Percentiles rank a stretch among this genome's conserved stretches.
phyloP scores from a whole-genome alignment of 35 echinoderm and acorn worm genomes.

The Amphiura filiformis region DNA sequence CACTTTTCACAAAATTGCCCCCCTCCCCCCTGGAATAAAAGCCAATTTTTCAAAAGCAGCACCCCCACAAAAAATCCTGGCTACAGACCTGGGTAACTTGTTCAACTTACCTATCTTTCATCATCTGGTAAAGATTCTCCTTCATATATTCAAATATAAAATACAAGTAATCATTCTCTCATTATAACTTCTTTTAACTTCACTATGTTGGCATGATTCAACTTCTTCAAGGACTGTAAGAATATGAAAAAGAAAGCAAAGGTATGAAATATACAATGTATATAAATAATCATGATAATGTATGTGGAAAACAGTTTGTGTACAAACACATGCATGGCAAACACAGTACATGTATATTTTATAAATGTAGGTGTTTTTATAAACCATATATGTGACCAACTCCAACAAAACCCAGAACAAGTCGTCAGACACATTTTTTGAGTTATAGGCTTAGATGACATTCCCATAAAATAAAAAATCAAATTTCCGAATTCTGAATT shows the following conservation, averaged over 20 bases:
- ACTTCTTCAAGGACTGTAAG: constrained; percentile 89
- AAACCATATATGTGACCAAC: too few relatives aligned
- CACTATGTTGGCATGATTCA: constrained; percentile 96
- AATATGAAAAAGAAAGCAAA: constrained; percentile 22
- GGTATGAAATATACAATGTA: not conserved
- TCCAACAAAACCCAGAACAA: too few relatives aligned
- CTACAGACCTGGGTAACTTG: too few relatives aligned
- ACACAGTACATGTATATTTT: not conserved
- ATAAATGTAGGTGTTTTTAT: not conserved
- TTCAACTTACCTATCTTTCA: constrained; percentile 96
- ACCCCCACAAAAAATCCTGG: too few relatives aligned
- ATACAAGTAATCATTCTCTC: constrained; percentile 89
- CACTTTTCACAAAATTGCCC: too few relatives aligned
- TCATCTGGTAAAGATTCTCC: constrained; percentile 94
- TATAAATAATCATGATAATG: not conserved
- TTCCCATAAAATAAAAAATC: too few relatives aligned
- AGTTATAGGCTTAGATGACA: too few relatives aligned
- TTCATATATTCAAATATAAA: constrained; percentile 99
- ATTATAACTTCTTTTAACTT: constrained; percentile 97
- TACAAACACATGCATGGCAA: not conserved
- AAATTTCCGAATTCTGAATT: too few relatives aligned
- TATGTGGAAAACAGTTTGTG: not conserved
- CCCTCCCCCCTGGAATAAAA: too few relatives aligned
- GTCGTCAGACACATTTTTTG: too few relatives aligned
- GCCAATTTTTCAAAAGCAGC: too few relatives aligned